These are phyloP conservation scores for Aurelia coerulea DNA, from an alignment of 30 jellyfish, hydroid and myxozoan species.

Conservation along the genomic window DNA sequence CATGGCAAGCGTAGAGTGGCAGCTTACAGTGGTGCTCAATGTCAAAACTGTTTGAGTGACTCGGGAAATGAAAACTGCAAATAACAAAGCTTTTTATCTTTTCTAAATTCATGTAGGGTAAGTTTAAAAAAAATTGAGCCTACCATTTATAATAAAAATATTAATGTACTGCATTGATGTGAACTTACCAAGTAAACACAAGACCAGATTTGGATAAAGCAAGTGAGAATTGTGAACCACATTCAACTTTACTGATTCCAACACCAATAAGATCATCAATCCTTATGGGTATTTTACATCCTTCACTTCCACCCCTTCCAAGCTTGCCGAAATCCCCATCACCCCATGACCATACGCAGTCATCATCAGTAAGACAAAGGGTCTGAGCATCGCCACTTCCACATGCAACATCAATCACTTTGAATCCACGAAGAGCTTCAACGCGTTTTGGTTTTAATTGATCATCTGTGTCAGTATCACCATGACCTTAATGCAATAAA, in stretches of 20 bases:
- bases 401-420: constrained; percentile 86
- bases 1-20: too few relatives aligned
- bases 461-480: constrained; percentile 85
- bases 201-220: constrained; percentile 85
- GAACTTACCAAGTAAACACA: constrained; percentile 85
- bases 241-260: constrained; percentile 68
- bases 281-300: constrained; percentile 80
- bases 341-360: constrained; percentile 98
- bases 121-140: too few relatives aligned
- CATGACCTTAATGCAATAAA: constrained; percentile 65
- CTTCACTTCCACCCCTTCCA: constrained; percentile 97
- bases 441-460: constrained; percentile 85
- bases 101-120: too few relatives aligned
- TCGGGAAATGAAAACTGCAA: too few relatives aligned
- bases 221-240: constrained; percentile 94
- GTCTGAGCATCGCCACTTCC: constrained; percentile 98
- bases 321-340: constrained; percentile 95
- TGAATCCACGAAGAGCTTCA: constrained; percentile 81
- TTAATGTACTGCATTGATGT: too few relatives aligned
- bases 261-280: constrained; percentile 75
- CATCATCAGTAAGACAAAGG: constrained; percentile 83
- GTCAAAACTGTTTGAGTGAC: too few relatives aligned
- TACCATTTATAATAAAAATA: too few relatives aligned
- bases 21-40: too few relatives aligned
- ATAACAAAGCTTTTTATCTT: too few relatives aligned